Evolutionary conservation across 1,140 invertebrate species (phyloP), one percentile per base, ranked within the genome.

Genomic region (Drosophila pachea): DNA sequence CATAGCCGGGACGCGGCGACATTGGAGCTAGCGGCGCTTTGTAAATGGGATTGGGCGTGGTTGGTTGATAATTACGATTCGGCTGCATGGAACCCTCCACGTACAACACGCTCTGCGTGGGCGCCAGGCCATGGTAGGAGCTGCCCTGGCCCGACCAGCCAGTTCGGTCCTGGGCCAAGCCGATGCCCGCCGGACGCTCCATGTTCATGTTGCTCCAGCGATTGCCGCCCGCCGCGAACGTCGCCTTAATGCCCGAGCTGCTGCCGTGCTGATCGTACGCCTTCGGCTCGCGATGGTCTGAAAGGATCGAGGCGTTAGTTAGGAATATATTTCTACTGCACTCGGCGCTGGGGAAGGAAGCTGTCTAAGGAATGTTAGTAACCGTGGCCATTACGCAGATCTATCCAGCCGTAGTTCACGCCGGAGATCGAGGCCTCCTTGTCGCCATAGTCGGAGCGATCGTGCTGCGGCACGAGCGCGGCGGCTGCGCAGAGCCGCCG

Each of bases 151-250:
- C 76, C 5, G 59, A 63, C 78, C 78, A 86, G 11, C 69, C 61
- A 5, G n/a, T 12, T 45, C 16, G 11, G 2, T 0, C 4, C n/a
- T 72, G 58, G 0, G 32, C 63, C 7, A 66, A 58, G 1, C 74
- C 82, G 11, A 81, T 62, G 8, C 74, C 82, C 0, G 69, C 43
- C 2, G 87, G 87, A 6, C 87, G 75, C 6, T 78, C 78, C 74
- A 86, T 76, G 22, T 86, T 74, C 87, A 89, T 89, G 33, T 66
- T 68, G 1, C 72, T 70, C 87, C 87, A 89, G 12, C 87, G 87
- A 68, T 88, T 65, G 6, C 78, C 73, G 5, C 36, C 33, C 0
- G 32, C 52, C 8, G 59, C 33, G 6, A 63, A 53, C 0, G 54
- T 55, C 7, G 68, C 71, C 36, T 52, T 77, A 12, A 64, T 61